These are phyloP conservation scores for Erpornis zantholeuca DNA, from an alignment of 2,113 vertebrate species.

Conservation along the genomic window DNA sequence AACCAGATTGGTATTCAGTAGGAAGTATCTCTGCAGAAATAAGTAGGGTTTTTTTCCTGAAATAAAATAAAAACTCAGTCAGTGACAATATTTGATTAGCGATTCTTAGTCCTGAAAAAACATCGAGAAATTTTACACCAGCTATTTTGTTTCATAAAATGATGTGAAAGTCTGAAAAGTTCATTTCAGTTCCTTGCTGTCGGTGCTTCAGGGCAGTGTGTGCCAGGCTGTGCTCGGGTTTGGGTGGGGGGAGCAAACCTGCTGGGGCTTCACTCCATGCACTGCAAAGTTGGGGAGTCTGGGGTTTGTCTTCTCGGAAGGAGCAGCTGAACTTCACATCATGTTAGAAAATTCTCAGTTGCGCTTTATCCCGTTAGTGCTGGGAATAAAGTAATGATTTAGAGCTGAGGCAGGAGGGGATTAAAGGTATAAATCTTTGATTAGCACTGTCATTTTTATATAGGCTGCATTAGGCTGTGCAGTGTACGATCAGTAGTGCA, in stretches of 20 bases:
- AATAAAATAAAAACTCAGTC: background rate
- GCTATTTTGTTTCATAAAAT: background rate
- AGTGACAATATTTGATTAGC: background rate
- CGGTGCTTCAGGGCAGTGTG: accelerated
- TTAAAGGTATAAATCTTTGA: conserved; percentile 12
- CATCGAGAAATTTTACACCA: background rate
- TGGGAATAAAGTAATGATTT: background rate
- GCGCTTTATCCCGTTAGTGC: background rate
- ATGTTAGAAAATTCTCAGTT: background rate
- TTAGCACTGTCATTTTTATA: background rate
- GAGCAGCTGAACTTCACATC: background rate
- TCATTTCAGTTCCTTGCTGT: background rate
- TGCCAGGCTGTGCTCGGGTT: background rate
- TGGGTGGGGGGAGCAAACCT: accelerated
- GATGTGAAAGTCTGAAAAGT: background rate
- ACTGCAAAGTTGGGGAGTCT: background rate
- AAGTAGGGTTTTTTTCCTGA: background rate
- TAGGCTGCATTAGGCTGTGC: background rate
- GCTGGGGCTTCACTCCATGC: accelerated
- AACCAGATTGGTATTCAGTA: background rate
- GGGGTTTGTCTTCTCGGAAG: background rate
- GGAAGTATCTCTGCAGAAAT: background rate
- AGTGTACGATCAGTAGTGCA: background rate
- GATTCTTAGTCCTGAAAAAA: background rate
- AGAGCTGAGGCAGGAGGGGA: background rate